Evolutionary conservation across 2,888 invertebrate genomes (phyloP).

Genomic region (Lasioglossum villosulum): DNA sequence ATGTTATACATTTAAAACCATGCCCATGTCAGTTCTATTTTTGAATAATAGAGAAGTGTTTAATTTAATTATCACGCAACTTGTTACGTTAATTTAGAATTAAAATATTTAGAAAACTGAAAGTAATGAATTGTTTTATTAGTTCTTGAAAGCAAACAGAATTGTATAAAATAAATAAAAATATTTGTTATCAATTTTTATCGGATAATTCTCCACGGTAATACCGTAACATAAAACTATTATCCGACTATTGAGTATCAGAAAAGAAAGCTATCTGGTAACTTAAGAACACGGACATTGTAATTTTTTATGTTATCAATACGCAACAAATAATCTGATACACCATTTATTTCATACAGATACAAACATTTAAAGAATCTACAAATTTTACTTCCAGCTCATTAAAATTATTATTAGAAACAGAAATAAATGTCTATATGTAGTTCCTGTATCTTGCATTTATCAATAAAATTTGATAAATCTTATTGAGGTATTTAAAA

Average conservation of each 20-base stretch:
- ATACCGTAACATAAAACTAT: neutral
- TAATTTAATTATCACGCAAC: neutral
- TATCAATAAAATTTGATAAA: neutral
- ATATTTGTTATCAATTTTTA: neutral
- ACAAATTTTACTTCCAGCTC: too few species aligned
- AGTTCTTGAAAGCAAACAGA: neutral
- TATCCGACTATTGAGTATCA: conserved; percentile 6
- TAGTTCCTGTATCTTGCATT: neutral
- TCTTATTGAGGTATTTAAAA: neutral
- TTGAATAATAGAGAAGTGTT: neutral
- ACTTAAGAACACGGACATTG: conserved; percentile 45
- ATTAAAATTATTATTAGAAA: neutral
- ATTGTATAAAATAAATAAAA: neutral
- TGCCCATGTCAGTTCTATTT: neutral
- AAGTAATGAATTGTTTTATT: neutral
- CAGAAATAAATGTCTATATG: neutral
- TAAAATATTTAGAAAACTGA: neutral
- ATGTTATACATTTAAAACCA: neutral
- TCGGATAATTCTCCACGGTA: neutral
- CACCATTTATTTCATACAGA: neutral
- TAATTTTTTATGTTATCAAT: conserved; percentile 41
- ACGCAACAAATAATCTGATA: conserved; percentile 12
- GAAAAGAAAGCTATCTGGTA: conserved; percentile 22
- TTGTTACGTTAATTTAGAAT: neutral
- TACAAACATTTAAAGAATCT: neutral